Conservation (phyloP, 1,140 invertebrate species). For the Caenorhabditis inopinata region DNA sequence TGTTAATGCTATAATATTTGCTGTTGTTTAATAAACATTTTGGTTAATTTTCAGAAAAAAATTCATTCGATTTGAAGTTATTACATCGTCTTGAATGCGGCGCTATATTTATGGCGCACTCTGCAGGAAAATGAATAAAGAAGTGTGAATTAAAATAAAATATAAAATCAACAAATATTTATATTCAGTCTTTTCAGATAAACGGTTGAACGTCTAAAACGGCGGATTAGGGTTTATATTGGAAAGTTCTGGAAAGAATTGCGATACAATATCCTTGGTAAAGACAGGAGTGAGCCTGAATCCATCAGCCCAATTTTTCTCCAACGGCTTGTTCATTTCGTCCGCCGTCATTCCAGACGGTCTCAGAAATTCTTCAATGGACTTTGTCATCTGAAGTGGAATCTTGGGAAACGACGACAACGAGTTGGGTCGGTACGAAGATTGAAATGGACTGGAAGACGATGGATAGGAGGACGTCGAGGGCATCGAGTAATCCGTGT, state of each 20-base stretch:
- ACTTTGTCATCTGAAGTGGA: conserved; percentile 37
- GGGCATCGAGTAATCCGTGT: conserved; percentile 21
- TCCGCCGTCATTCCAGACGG: conserved; percentile 33
- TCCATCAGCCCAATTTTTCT: conserved; percentile 45
- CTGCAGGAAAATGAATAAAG: neutral
- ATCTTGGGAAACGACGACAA: conserved; percentile 23
- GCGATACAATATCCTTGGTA: conserved; percentile 45
- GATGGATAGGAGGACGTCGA: conserved; percentile 38
- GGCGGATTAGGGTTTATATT: neutral
- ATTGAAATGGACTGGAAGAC: conserved; percentile 25
- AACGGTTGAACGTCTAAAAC: too few relatives aligned
- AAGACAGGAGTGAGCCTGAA: conserved; percentile 40
- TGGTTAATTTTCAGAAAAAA: too few relatives aligned
- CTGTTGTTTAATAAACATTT: too few relatives aligned
- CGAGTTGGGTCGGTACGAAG: conserved; percentile 11
- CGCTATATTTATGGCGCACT: too few relatives aligned
- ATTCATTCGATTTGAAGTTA: too few relatives aligned
- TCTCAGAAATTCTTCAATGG: conserved; percentile 39
- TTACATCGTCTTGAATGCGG: too few relatives aligned
- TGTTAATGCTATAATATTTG: neutral
- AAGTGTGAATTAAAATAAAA: neutral
- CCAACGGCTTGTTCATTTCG: conserved; percentile 39
- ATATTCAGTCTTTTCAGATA: too few relatives aligned
- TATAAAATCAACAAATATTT: neutral
- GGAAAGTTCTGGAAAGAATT: conserved; percentile 45